Evolutionary conservation across 35 echinoderm and acorn worm genomes (phyloP).

Genomic region (Ophioderma brevispina): DNA sequence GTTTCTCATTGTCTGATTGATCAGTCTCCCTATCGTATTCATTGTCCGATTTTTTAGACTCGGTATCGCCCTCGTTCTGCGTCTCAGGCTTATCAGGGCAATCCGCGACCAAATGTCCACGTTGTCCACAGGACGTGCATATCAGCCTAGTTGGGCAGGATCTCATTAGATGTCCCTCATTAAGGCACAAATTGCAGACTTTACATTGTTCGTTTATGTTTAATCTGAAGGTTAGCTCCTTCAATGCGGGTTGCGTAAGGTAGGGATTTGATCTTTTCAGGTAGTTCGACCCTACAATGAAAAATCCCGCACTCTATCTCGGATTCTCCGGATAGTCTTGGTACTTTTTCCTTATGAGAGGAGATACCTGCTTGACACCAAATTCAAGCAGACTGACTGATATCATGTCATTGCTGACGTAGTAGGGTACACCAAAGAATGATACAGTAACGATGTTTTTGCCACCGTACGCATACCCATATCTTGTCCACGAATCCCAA

Average conservation of each 20-base stretch:
- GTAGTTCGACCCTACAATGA: background rate
- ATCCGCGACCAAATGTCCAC: background rate
- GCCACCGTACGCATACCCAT: no score
- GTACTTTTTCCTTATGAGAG: no score
- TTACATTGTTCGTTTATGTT: background rate
- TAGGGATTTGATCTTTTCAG: background rate
- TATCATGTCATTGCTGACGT: no score
- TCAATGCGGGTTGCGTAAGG: background rate
- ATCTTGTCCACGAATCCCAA: no score
- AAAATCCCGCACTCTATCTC: background rate
- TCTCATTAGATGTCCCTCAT: background rate
- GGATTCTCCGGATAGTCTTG: background rate
- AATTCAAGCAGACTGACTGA: no score
- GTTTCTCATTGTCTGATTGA: no score
- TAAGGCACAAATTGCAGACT: background rate
- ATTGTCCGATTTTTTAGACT: no score
- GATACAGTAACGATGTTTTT: no score
- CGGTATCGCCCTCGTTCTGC: background rate
- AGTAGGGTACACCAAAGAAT: no score
- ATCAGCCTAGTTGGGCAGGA: background rate
- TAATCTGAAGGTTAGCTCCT: background rate
- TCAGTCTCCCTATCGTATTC: no score
- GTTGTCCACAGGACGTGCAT: background rate
- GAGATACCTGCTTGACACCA: no score
- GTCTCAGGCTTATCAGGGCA: background rate